Evolutionary conservation across 1,140 invertebrate species (phyloP).

Genomic region (Archivesica marissinica): DNA sequence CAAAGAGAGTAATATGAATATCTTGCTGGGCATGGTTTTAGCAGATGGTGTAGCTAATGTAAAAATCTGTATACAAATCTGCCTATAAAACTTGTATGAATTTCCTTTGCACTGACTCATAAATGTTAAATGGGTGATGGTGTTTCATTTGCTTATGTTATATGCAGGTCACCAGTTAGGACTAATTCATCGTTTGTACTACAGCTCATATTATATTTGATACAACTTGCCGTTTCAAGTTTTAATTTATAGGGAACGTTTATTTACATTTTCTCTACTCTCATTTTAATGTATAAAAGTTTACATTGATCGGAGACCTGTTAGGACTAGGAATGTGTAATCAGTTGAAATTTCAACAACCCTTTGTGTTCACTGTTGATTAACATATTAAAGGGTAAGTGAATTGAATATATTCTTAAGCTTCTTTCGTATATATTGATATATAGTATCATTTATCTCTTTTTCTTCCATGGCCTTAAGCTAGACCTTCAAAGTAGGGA

Average conservation of each 20-base stretch:
- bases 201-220: slow-evolving; percentile 26
- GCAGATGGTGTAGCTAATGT: slow-evolving; percentile 30
- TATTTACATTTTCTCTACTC: slow-evolving; percentile 32
- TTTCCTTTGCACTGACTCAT: slow-evolving; percentile 23
- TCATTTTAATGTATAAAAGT: slow-evolving; percentile 25
- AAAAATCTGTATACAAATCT: slow-evolving; percentile 12
- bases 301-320: slow-evolving; percentile 8
- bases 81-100: slow-evolving; percentile 11
- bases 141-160: slow-evolving; percentile 22
- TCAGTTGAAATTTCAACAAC: background rate
- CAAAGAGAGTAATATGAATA: slow-evolving; percentile 4
- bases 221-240: slow-evolving; percentile 6
- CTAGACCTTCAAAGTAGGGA: no score
- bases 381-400: slow-evolving; percentile 20
- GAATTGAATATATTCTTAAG: slow-evolving; percentile 11
- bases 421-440: no score
- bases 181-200: slow-evolving; percentile 2
- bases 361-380: slow-evolving; percentile 8
- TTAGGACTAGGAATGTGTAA: slow-evolving; percentile 9
- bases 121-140: slow-evolving; percentile 26
- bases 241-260: slow-evolving; percentile 28
- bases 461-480: no score
- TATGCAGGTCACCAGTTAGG: slow-evolving; percentile 8
- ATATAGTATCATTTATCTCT: no score
- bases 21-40: slow-evolving; percentile 2